Evolutionary conservation across 2,113 vertebrate genomes (phyloP).

Genomic region (Rhinichthys klamathensis): DNA sequence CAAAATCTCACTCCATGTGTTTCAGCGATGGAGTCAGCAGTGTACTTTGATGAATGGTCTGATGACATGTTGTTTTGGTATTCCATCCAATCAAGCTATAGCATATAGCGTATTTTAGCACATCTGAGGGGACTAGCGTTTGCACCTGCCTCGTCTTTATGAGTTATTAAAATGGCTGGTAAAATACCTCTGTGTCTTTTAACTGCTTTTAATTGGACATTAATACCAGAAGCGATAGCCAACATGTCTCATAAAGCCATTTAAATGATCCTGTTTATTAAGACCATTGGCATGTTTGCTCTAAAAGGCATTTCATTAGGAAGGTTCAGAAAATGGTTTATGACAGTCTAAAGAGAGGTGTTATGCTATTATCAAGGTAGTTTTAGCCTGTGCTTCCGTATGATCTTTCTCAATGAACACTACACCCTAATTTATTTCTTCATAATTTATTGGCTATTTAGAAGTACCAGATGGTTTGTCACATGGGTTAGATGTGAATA

Average conservation of each 20-base stretch:
- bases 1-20: conserved; percentile 54
- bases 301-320: conserved; percentile 43
- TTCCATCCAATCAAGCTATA: conserved; percentile 38
- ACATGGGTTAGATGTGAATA: conserved; percentile 37
- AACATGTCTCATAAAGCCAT: conserved; percentile 62
- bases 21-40: conserved; percentile 45
- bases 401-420: conserved; percentile 37
- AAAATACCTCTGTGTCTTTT: conserved; percentile 65
- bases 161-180: conserved; percentile 57
- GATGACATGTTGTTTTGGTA: conserved; percentile 19
- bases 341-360: conserved; percentile 34
- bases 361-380: conserved; percentile 41
- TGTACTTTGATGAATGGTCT: conserved; percentile 39
- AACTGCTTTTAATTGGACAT: conserved; percentile 67
- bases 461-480: conserved; percentile 40
- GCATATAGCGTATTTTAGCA: conserved; percentile 40
- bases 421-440: conserved; percentile 21
- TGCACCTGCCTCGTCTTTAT: conserved; percentile 68
- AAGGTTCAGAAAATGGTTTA: conserved; percentile 31
- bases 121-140: conserved; percentile 50
- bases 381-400: conserved; percentile 41
- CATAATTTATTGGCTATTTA: conserved; percentile 20
- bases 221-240: conserved; percentile 64
- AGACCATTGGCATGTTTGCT: conserved; percentile 63
- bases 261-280: conserved; percentile 65